A percentile compares a stretch with the other conserved stretches of the same genome.
These are phyloP conservation scores for Caenorhabditis auriculariae DNA, from an alignment of 2,888 invertebrate species.

Conservation along the genomic window DNA sequence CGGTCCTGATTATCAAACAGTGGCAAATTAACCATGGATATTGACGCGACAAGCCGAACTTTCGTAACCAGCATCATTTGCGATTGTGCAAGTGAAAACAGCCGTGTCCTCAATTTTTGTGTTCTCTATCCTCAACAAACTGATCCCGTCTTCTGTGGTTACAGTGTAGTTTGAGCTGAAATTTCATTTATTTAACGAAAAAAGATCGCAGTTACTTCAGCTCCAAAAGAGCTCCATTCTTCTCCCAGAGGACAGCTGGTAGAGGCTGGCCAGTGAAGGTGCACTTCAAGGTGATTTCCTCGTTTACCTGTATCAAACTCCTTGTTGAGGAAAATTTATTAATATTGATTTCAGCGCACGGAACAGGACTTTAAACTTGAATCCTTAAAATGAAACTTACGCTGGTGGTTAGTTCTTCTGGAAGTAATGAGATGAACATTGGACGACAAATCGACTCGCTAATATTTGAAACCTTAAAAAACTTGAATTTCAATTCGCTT, in stretches of 20 bases:
- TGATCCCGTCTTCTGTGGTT: conserved; percentile 56
- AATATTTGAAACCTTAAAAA: conserved; percentile 9
- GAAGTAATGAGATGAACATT: conserved; percentile 21
- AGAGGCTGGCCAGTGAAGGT: conserved; percentile 47
- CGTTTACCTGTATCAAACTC: conserved; percentile 17
- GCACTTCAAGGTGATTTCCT: conserved; percentile 37
- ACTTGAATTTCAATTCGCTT: not conserved
- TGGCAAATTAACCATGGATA: conserved; percentile 46
- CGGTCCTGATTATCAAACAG: not conserved
- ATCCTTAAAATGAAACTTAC: conserved; percentile 1
- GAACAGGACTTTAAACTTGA: too few species aligned
- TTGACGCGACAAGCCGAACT: conserved; percentile 67
- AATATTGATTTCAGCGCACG: too few species aligned
- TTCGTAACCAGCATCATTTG: conserved; percentile 81
- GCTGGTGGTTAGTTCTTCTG: conserved; percentile 18
- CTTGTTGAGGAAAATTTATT: not conserved
- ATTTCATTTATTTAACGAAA: not conserved
- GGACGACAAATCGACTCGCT: conserved; percentile 28
- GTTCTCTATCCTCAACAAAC: conserved; percentile 42
- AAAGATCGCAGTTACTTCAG: conserved; percentile 15
- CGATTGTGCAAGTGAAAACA: conserved; percentile 79
- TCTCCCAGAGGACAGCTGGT: conserved; percentile 49
- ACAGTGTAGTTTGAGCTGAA: conserved; percentile 49
- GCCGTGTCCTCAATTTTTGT: conserved; percentile 76
- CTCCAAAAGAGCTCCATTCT: conserved; percentile 39